Percentiles rank a stretch among this genome's conserved stretches.
These are phyloP conservation scores for Eueides isabella DNA, from an alignment of 1,140 invertebrate genomes.

Conservation along the genomic window DNA sequence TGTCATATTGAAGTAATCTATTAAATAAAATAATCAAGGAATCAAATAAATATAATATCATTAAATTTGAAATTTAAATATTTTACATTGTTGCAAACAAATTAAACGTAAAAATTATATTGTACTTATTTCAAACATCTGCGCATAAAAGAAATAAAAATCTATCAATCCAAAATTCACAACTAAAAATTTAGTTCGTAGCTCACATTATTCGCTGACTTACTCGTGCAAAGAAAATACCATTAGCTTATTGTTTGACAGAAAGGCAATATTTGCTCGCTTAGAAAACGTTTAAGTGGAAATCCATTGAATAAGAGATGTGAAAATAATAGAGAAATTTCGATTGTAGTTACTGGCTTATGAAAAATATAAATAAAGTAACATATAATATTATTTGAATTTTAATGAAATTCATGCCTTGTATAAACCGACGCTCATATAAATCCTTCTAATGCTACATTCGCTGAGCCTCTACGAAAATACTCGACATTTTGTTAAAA, in stretches of 20 bases:
- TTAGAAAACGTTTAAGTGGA: conserved; percentile 37
- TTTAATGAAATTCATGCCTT: neutral
- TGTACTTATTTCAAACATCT: neutral
- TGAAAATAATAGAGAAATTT: conserved; percentile 23
- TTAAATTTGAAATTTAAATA: too few species aligned
- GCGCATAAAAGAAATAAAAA: neutral
- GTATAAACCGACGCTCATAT: too few species aligned
- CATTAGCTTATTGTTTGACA: conserved; percentile 41
- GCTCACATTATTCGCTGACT: neutral
- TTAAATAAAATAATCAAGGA: too few species aligned
- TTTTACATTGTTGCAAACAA: too few species aligned
- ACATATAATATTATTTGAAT: neutral
- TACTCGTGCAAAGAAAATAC: conserved; percentile 34
- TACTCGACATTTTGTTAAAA: neutral
- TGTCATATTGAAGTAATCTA: too few species aligned
- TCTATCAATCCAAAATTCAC: neutral
- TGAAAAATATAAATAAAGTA: neutral
- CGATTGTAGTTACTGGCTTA: neutral
- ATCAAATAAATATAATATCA: too few species aligned
- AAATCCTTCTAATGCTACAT: neutral
- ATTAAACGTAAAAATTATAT: neutral
- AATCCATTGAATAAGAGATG: conserved; percentile 27
- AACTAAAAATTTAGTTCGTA: conserved; percentile 10
- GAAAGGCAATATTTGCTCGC: conserved; percentile 44
- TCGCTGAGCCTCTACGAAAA: neutral